Base-by-base conservation (phyloP, 1,140 invertebrate species). In the Diplogasteroides magnus region DNA sequence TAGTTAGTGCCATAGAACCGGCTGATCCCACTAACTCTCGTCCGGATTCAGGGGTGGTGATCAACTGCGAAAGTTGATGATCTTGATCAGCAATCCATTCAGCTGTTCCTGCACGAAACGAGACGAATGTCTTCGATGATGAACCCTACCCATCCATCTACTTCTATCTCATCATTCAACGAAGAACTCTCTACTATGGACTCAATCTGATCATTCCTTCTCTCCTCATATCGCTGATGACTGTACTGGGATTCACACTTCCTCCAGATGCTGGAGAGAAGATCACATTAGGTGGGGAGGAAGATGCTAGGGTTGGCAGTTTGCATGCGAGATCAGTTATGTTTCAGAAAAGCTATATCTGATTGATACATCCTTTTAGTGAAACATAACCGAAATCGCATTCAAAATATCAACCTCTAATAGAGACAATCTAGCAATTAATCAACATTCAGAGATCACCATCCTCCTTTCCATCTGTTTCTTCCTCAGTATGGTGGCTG, bases 231-330 rank as follows among this genome's bases (percentile, higher is more conserved):
- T 94, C 95, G 77, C 95, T 93, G 71, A 95, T 99, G 91, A 95
- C 95, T 70, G 88, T 98, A 80, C 88, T 99, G 77, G 94, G 94
- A 75, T 99, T 98, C 86, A 95, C 94, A 68, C 87, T 98, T 83
- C 95, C 96, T 79, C 94, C 95, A 74, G 95, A 97, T 85, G 97
- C 94, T 71, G 95, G 96, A 83, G 96, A 99, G 87, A 98, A 98
- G 86, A 89, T 99, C 75, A 97, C 95, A 77, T 88, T 99, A 85
- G 95, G 94, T 29, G 6, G 19, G 37, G 6, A 11, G 37, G 37
- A 6, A 11, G 6, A 11, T 48, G 6, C 37, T 48, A n/a, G n/a
- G n/a, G n/a, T n/a, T n/a, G n/a, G n/a, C n/a, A n/a, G n/a, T n/a
- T n/a, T n/a, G n/a, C n/a, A n/a, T n/a, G n/a, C n/a, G n/a, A n/a